phyloP scores from a whole-genome alignment of 2,888 invertebrate species.

The Chironomus riparius region DNA sequence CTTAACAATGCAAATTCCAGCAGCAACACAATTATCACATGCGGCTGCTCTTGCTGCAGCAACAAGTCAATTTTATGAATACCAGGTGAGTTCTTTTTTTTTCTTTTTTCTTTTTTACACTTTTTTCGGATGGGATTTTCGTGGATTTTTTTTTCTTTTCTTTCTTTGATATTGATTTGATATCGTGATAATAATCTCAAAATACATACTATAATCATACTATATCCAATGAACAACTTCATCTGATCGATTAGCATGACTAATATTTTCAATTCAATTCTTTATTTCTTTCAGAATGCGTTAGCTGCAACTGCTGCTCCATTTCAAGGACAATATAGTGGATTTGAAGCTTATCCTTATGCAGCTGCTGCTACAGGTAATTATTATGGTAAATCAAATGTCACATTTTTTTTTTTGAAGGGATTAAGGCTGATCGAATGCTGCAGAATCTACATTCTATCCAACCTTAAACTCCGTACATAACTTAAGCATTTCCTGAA shows the following conservation, averaged over 20 bases:
- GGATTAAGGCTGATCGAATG: too few species aligned
- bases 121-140: slow-evolving; percentile 15
- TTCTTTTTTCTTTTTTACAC: slow-evolving; percentile 6
- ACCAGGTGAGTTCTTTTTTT: slow-evolving; percentile 45
- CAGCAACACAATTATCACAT: slow-evolving; percentile 55
- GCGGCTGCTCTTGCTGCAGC: slow-evolving; percentile 71
- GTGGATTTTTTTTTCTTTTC: slow-evolving; percentile 12
- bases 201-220: background rate
- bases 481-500: background rate
- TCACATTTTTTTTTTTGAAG: background rate
- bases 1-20: slow-evolving; percentile 59
- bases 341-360: slow-evolving; percentile 32
- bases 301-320: slow-evolving; percentile 32
- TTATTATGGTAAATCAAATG: background rate
- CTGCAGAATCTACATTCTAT: too few species aligned
- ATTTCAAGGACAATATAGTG: slow-evolving; percentile 32
- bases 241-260: background rate
- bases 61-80: slow-evolving; percentile 71
- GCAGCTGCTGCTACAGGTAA: slow-evolving; percentile 31
- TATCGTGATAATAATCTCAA: background rate
- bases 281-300: slow-evolving; percentile 17
- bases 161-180: slow-evolving; percentile 7
- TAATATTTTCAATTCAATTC: background rate
- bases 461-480: too few species aligned
- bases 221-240: background rate